Percentiles rank a stretch among this genome's conserved stretches.
These are phyloP conservation scores for Anaspis maculata DNA, from an alignment of 2,888 invertebrate species.

Conservation along the genomic window DNA sequence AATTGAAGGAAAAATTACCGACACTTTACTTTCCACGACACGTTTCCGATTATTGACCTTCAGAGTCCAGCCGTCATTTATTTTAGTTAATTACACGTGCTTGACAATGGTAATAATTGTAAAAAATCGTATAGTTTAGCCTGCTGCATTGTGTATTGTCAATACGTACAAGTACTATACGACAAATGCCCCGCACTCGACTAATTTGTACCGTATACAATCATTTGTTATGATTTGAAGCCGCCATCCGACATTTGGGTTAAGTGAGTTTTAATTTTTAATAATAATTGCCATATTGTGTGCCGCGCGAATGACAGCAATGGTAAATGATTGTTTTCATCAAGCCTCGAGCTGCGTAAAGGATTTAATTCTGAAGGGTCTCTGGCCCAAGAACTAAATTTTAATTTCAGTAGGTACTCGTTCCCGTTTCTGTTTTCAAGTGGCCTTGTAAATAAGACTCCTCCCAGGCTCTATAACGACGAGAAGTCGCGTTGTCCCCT, in stretches of 20 bases:
- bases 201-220: slow-evolving; percentile 13
- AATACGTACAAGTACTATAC: slow-evolving; percentile 11
- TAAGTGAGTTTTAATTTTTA: slow-evolving; percentile 25
- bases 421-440: too few relatives aligned
- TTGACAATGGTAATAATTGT: slow-evolving; percentile 9
- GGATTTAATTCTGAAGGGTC: too few relatives aligned
- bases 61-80: slow-evolving; percentile 13
- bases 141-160: slow-evolving; percentile 12
- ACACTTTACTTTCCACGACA: slow-evolving; percentile 14
- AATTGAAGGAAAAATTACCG: slow-evolving; percentile 13
- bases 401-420: too few relatives aligned
- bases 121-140: slow-evolving; percentile 14
- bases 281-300: slow-evolving; percentile 23
- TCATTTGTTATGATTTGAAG: slow-evolving; percentile 20
- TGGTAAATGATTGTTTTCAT: too few relatives aligned
- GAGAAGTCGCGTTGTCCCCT: too few relatives aligned
- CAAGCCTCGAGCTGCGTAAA: too few relatives aligned
- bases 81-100: slow-evolving; percentile 12
- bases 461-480: too few relatives aligned
- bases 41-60: slow-evolving; percentile 15
- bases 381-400: too few relatives aligned
- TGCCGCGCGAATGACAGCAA: slow-evolving; percentile 8
- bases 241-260: slow-evolving; percentile 19
- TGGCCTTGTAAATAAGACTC: too few relatives aligned
- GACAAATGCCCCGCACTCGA: slow-evolving; percentile 11